Conservation (phyloP, 2,113 vertebrate genomes). For the Gymnobelideus leadbeateri region DNA sequence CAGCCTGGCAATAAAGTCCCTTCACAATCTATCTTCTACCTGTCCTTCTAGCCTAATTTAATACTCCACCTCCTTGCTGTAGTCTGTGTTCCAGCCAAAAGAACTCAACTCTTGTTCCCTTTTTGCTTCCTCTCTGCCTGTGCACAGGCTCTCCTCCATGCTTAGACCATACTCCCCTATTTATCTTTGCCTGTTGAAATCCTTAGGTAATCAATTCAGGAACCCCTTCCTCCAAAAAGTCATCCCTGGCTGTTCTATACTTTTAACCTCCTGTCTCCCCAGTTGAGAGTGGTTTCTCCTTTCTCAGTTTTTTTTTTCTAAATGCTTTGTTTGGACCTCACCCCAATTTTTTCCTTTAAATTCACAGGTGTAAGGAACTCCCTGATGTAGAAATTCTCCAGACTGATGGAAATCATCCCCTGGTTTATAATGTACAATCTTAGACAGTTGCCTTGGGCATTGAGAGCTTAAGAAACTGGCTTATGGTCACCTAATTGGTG, state of each 20-base stretch:
- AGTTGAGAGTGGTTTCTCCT: neutral
- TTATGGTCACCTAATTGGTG: neutral
- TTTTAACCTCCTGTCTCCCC: neutral
- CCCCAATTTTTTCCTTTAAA: neutral
- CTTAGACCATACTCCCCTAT: neutral
- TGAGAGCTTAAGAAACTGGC: neutral
- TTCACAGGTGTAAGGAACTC: neutral
- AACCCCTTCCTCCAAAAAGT: neutral
- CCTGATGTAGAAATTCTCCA: neutral
- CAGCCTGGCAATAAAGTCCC: neutral
- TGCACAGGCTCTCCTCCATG: neutral
- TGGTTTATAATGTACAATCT: neutral
- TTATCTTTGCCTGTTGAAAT: neutral
- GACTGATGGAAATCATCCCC: neutral
- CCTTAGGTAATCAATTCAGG: neutral
- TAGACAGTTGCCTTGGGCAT: neutral
- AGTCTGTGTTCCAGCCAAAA: neutral
- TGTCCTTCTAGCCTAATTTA: neutral
- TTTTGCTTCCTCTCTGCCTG: neutral
- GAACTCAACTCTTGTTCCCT: neutral
- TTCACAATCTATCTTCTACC: neutral
- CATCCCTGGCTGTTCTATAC: neutral
- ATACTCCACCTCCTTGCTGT: neutral
- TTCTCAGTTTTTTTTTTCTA: neutral
- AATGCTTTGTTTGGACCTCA: neutral